Percentiles rank a stretch among this genome's conserved stretches.
Evolutionary conservation across 2,113 vertebrate species (phyloP).

Genomic region (Peromyscus polionotus): DNA sequence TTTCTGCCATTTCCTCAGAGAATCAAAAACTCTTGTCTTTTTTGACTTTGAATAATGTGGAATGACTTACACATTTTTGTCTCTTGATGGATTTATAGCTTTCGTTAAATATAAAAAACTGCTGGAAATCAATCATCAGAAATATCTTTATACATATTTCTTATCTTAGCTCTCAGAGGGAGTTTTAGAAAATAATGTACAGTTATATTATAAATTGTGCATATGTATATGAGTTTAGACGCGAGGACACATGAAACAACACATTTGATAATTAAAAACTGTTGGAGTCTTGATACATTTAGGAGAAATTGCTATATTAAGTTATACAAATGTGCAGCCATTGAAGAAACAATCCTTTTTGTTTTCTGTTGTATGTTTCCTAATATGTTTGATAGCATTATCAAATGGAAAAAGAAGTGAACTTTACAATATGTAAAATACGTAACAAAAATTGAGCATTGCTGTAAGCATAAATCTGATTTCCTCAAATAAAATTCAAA

Average conservation of each 20-base stretch:
- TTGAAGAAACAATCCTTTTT: conserved; percentile 37
- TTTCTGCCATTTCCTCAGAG: not conserved
- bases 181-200: conserved; percentile 1
- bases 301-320: not conserved
- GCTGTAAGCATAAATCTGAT: not conserved
- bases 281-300: not conserved
- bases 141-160: conserved; percentile 22
- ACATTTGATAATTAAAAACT: conserved; percentile 15
- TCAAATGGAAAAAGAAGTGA: conserved; percentile 30
- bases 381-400: not conserved
- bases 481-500: conserved; percentile 17
- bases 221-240: not conserved
- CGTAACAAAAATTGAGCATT: conserved; percentile 1
- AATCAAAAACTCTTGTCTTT: not conserved
- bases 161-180: not conserved
- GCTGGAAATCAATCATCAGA: not conserved
- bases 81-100: not conserved
- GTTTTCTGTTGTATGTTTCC: conserved; percentile 6
- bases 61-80: conserved; percentile 20
- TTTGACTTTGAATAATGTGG: not conserved
- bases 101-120: not conserved
- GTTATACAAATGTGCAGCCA: conserved; percentile 6
- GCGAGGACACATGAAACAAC: not conserved
- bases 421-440: not conserved
- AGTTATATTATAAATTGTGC: not conserved